Percentiles rank a stretch among this genome's conserved stretches.
phyloP scores from a whole-genome alignment of 2,797 vertebrate genomes.

The Peromyscus nudipes region DNA sequence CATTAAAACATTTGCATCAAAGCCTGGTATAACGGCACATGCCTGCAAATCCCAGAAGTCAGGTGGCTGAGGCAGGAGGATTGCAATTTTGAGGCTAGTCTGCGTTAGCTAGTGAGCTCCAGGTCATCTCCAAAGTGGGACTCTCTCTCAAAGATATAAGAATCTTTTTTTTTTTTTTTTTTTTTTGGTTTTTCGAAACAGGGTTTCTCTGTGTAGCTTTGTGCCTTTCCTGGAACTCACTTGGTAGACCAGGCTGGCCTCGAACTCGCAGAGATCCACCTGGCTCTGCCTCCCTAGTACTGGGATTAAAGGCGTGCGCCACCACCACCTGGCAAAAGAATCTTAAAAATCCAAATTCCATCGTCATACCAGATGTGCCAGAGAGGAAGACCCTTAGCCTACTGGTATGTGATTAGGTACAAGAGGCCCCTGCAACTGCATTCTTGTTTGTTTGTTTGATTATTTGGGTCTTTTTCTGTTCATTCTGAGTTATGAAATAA shows the following conservation, averaged over 20 bases:
- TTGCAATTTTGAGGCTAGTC: background rate
- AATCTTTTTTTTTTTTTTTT: no score
- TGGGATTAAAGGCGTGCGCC: no score
- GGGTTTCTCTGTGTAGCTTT: no score
- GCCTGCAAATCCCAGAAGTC: background rate
- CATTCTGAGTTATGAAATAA: slow-evolving; percentile 69
- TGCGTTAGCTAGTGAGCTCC: background rate
- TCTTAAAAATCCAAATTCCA: background rate
- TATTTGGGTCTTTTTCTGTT: slow-evolving; percentile 14
- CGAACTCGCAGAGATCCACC: no score
- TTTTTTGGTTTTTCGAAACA: no score
- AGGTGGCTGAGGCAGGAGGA: background rate
- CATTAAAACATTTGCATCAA: slow-evolving; percentile 56
- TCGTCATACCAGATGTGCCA: background rate
- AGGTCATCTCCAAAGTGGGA: background rate
- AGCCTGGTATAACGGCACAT: background rate
- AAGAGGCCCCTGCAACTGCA: slow-evolving; percentile 20
- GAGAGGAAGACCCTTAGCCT: background rate
- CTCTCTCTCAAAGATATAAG: background rate
- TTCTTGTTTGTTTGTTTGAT: slow-evolving; percentile 71
- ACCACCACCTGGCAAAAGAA: no score
- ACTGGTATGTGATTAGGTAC: background rate
- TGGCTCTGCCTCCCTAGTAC: no score
- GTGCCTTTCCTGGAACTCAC: no score
- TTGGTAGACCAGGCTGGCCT: no score